Evolutionary conservation across 2,888 invertebrate genomes (phyloP).

Genomic region (Lapara coniferarum): DNA sequence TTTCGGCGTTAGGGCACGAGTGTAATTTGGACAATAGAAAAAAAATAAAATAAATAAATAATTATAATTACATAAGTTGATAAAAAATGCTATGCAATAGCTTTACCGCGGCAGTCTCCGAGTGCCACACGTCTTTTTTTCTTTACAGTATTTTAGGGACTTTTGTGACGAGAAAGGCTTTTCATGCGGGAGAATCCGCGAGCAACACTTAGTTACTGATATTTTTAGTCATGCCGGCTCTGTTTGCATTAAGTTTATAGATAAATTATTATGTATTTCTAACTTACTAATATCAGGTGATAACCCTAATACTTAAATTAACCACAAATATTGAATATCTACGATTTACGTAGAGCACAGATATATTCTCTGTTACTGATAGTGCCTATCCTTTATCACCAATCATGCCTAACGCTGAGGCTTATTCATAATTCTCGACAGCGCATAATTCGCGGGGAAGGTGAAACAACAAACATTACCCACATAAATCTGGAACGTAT

Average conservation of each 20-base stretch:
- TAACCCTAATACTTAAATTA: not conserved
- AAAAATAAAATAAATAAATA: no score
- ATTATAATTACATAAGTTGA: no score
- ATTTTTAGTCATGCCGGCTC: not conserved
- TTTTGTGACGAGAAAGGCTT: no score
- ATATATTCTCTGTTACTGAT: not conserved
- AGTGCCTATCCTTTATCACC: constrained; percentile 51
- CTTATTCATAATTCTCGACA: constrained; percentile 79
- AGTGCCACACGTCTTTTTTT: no score
- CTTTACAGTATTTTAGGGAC: no score
- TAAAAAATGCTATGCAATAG: no score
- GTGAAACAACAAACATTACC: constrained; percentile 83
- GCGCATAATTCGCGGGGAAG: constrained; percentile 78
- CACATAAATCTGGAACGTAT: constrained; percentile 82
- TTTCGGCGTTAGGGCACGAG: no score
- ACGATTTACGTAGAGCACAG: not conserved
- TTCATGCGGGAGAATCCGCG: no score
- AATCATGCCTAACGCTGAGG: constrained; percentile 71
- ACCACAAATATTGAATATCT: not conserved
- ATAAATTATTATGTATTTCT: no score
- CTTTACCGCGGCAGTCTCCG: no score
- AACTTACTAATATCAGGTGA: not conserved
- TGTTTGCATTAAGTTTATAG: not conserved
- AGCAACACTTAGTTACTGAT: no score
- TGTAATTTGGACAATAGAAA: no score